Evolutionary conservation across 2,888 invertebrate genomes (phyloP), one percentile per base, ranked within the genome.

Genomic region (Oxycera nigricornis): DNA sequence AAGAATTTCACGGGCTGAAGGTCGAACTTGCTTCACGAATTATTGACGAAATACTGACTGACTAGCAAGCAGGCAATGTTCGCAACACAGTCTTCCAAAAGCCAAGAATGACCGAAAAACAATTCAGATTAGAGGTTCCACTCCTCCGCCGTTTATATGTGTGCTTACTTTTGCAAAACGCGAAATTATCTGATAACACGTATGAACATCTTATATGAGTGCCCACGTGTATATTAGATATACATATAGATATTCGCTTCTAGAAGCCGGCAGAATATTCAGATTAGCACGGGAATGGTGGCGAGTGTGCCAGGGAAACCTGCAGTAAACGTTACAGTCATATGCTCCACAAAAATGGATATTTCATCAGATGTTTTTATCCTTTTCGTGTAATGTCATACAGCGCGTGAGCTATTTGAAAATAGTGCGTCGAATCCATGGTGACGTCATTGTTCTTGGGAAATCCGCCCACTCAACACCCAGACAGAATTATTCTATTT

Each of bases 101-200:
- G 17, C 70, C 31, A 31, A 35, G 22, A 70, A 70, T 31, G 55
- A 24, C 70, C 30, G 31, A 70, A 70, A 52, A 52, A 30, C 11
- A 9, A 20, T 70, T 50, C 52, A 55, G 70, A 70, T 52, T 70
- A 70, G 70, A 14, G 14, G 20, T 39, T 52, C 68, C 52, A 50
- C 30, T 68, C 28, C 24, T 28, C 59, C 28, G 30, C 6, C 11
- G 14, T 11, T 35, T 17, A 46, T 17, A 46, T 11, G 26, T 31
- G 26, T 31, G n/a, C 61, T 17, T 14, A 46, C 14, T 14, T 46
- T 11, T 46, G 46, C 46, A 46, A 46, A 46, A 46, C 46, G 46
- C n/a, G n/a, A n/a, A n/a, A n/a, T n/a, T n/a, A n/a, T n/a, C n/a
- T n/a, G n/a, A n/a, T n/a, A n/a, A n/a, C n/a, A n/a, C n/a, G n/a